A percentile compares a stretch with the other conserved stretches of the same genome.
Evolutionary conservation across 2,888 invertebrate species (phyloP).

Genomic region (Ernsta delagoae): DNA sequence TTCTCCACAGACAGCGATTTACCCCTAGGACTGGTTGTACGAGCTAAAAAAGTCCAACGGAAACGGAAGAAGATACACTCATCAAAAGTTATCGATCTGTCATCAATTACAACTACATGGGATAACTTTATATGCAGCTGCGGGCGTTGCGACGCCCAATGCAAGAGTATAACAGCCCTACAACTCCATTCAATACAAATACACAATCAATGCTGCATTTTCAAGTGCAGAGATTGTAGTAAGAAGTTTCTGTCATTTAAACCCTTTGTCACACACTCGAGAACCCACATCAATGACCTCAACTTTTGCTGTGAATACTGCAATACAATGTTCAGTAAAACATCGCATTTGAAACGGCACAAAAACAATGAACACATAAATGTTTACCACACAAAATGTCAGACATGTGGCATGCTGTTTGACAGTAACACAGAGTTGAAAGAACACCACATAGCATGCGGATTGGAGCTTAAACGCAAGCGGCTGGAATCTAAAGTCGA

Average conservation of each 20-base stretch:
- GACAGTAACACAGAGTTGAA: slow-evolving; percentile 56
- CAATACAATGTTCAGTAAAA: slow-evolving; percentile 58
- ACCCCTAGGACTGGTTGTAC: slow-evolving; percentile 56
- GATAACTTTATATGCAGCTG: slow-evolving; percentile 71
- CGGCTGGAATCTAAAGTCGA: slow-evolving; percentile 45
- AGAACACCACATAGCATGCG: slow-evolving; percentile 64
- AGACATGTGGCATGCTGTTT: slow-evolving; percentile 65
- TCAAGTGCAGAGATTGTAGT: slow-evolving; percentile 71
- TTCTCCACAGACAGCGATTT: slow-evolving; percentile 65
- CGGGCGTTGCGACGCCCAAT: slow-evolving; percentile 71
- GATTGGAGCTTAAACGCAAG: slow-evolving; percentile 46
- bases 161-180: slow-evolving; percentile 65
- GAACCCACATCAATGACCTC: slow-evolving; percentile 64
- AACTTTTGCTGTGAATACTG: slow-evolving; percentile 73
- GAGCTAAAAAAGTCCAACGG: slow-evolving; percentile 55
- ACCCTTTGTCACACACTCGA: slow-evolving; percentile 66
- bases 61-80: slow-evolving; percentile 37
- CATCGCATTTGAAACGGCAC: slow-evolving; percentile 62
- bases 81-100: slow-evolving; percentile 40
- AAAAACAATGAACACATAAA: slow-evolving; percentile 53
- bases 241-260: slow-evolving; percentile 62
- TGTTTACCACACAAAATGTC: slow-evolving; percentile 55
- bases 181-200: slow-evolving; percentile 72
- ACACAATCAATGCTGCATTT: slow-evolving; percentile 66
- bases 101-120: slow-evolving; percentile 58